phyloP scores from a whole-genome alignment of 2,113 vertebrate genomes.

The Chionomys nivalis region DNA sequence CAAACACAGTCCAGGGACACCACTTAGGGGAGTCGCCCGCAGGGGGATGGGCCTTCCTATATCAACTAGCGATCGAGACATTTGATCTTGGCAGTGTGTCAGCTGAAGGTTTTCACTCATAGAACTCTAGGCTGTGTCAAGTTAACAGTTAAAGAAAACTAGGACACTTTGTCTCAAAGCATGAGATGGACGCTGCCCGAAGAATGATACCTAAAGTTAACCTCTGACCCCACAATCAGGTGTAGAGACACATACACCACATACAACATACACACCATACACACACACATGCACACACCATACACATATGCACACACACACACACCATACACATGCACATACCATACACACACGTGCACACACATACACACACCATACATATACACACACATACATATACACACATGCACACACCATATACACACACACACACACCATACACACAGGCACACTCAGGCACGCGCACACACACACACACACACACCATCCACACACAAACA shows the following conservation, averaged over 20 bases:
- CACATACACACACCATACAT: not conserved
- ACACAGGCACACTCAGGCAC: not conserved
- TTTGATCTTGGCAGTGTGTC: no score
- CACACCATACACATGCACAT: not conserved
- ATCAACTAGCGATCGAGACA: not conserved
- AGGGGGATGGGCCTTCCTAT: not conserved
- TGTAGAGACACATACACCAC: not conserved
- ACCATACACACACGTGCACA: not conserved
- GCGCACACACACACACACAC: not conserved
- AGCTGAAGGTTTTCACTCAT: not conserved
- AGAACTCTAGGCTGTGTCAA: not conserved
- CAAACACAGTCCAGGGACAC: no score
- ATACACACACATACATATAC: not conserved
- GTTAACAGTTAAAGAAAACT: not conserved
- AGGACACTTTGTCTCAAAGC: not conserved
- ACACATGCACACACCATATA: not conserved
- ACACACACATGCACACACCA: not conserved
- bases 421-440: not conserved
- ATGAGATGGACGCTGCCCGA: not conserved
- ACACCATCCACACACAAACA: not conserved
- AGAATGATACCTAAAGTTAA: not conserved
- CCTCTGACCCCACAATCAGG: not conserved
- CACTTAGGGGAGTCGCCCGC: no score
- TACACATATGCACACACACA: not conserved
- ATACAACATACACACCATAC: not conserved